Evolutionary conservation across 2,113 vertebrate genomes (phyloP), one percentile per base, ranked within the genome.

Genomic region (Myanophis thanlyinensis): DNA sequence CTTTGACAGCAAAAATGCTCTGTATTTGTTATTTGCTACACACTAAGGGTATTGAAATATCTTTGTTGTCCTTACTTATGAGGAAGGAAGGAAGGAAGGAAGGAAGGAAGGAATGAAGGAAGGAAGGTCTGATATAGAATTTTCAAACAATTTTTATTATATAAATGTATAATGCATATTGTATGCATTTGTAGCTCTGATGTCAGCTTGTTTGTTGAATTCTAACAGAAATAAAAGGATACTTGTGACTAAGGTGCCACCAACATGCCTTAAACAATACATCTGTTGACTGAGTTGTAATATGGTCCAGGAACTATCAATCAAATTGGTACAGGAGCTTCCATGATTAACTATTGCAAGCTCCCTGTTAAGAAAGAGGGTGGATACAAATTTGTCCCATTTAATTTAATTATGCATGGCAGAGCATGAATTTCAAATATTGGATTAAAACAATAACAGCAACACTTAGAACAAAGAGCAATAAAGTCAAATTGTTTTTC

Each of bases 101-200:
- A 47, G 89, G 53, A 44, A 59, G 53, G 53, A 46, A 59, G 53
- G 23, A 56, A 56, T 53, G 96, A 95, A 88, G 91, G 22, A 46
- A 87, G 85, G 44, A 47, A 96, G 95, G 91, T 87, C 96, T 96
- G 97, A 88, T 85, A 94, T 90, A 95, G 95, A 94, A 97, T 95
- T 97, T 97, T 96, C 96, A 97, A 95, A 95, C 96, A 93, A 18
- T 94, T 90, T 95, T 97, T 97, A 96, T 98, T 97, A 97, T 94
- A 95, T 84, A 56, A 62, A 62, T 91, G 95, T n/a, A 67, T 67
- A 67, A n/a, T 94, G 93, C 9, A 96, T 94, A 96, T 91, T 92
- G 95, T 94, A 96, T 59, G 5, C 93, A 95, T 94, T 91, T 95
- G 89, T 92, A 90, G 93, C 96, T 97, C 93, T 95, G 95, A 95